Evolutionary conservation across 2,797 vertebrate species (phyloP).

Genomic region (Sciaenops ocellatus): DNA sequence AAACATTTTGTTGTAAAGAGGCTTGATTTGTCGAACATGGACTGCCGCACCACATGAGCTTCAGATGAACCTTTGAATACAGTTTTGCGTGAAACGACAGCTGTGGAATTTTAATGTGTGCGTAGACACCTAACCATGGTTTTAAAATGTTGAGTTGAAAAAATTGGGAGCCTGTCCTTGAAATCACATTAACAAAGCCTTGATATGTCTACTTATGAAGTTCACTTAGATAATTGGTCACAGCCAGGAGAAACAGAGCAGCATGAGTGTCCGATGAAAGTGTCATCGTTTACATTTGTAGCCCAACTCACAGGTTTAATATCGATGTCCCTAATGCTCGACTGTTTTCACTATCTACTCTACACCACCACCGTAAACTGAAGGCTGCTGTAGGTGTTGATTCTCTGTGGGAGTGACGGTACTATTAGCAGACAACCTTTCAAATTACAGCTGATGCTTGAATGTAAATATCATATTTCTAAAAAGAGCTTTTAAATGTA

Average conservation of each 20-base stretch:
- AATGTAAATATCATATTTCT: slow-evolving; percentile 21
- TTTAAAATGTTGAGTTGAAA: not conserved
- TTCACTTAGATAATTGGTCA: not conserved
- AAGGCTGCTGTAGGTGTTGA: not conserved
- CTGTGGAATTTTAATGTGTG: not conserved
- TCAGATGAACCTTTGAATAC: not conserved
- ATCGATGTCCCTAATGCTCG: not conserved
- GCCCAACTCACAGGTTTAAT: not conserved
- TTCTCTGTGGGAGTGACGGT: not conserved
- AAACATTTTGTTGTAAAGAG: not conserved
- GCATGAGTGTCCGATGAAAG: not conserved
- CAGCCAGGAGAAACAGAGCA: not conserved
- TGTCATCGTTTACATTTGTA: not conserved
- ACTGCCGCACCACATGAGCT: not conserved
- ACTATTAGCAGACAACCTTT: not conserved
- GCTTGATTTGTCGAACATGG: not conserved
- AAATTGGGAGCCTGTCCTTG: not conserved
- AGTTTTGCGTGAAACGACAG: not conserved
- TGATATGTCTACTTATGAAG: not conserved
- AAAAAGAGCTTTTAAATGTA: not conserved
- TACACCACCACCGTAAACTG: not conserved
- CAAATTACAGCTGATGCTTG: not conserved
- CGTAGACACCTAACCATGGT: not conserved
- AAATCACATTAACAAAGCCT: not conserved
- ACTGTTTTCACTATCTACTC: not conserved